These are phyloP conservation scores for Chamaetylas fuelleborni DNA, from an alignment of 2,113 vertebrate species.

Conservation along the genomic window DNA sequence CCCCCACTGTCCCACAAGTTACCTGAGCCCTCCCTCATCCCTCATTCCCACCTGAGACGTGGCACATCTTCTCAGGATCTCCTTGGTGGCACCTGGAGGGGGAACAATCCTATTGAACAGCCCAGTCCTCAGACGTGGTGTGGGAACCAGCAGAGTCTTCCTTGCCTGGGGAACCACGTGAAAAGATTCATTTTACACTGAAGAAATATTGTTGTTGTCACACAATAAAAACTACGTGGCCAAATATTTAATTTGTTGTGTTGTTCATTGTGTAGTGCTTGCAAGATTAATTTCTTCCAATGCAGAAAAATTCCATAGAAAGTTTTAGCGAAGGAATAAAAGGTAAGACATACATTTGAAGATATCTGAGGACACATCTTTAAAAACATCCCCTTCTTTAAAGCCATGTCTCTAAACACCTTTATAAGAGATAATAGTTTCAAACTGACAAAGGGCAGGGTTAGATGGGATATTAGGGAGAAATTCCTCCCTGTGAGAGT, in stretches of 20 bases:
- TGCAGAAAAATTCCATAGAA: background rate
- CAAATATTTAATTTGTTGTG: background rate
- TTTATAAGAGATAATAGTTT: background rate
- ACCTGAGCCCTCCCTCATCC: background rate
- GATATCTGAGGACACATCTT: background rate
- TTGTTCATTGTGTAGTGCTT: background rate
- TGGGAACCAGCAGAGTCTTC: constrained; percentile 91
- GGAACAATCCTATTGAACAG: constrained; percentile 90
- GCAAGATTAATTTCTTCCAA: background rate
- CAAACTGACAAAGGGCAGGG: background rate
- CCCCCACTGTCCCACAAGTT: fast-evolving
- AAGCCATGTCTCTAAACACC: background rate
- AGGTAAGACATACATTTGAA: background rate
- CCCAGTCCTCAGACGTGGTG: constrained; percentile 86
- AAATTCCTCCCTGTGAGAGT: background rate
- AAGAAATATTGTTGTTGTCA: background rate
- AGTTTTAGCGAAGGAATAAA: background rate
- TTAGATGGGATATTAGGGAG: too few relatives aligned
- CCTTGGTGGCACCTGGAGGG: constrained; percentile 82
- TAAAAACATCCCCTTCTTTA: background rate
- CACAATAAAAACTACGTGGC: background rate
- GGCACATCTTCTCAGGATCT: constrained; percentile 83
- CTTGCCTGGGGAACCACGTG: constrained; percentile 72
- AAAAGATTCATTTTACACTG: background rate
- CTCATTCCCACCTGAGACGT: constrained; percentile 80